Conservation (phyloP, 1,140 invertebrate species). For the Nasonia vitripennis region DNA sequence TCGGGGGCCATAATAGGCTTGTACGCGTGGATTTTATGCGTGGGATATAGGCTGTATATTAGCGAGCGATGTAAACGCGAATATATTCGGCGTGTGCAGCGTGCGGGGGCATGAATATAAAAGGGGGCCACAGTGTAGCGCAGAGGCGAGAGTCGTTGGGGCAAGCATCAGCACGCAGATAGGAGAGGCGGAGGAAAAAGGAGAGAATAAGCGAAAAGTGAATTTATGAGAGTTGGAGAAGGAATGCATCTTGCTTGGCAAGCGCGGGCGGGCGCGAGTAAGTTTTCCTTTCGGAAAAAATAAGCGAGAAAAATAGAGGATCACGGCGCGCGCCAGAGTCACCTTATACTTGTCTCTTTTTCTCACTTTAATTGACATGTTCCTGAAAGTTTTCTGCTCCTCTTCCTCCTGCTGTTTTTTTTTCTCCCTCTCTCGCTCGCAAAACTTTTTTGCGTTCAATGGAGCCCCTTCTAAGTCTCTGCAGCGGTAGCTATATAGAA, state of each 20-base stretch:
- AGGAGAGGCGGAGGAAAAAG: conserved; percentile 17
- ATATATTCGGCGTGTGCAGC: not conserved
- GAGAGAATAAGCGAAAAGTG: conserved; percentile 46
- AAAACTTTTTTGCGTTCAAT: conserved; percentile 48
- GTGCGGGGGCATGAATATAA: not conserved
- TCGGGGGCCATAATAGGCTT: not conserved
- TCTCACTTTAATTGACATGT: conserved; percentile 62
- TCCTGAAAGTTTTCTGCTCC: conserved; percentile 57
- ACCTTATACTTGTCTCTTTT: conserved; percentile 42
- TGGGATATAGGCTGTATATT: conserved; percentile 31
- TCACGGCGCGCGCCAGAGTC: conserved; percentile 14
- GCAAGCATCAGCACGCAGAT: not conserved
- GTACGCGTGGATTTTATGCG: no score
- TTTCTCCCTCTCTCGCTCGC: not conserved
- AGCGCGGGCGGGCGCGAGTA: conserved; percentile 14
- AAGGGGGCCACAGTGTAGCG: no score
- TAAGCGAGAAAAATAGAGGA: conserved; percentile 48
- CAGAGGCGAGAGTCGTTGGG: not conserved
- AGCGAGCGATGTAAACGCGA: conserved; percentile 16
- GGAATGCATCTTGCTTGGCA: conserved; percentile 42
- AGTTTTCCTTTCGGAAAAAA: conserved; percentile 49
- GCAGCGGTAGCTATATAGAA: not conserved
- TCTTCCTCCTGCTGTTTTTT: not conserved
- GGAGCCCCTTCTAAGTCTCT: not conserved
- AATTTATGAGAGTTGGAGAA: conserved; percentile 52